Conservation (phyloP, 2,888 invertebrate species). For the Caenorhabditis sp. region DNA sequence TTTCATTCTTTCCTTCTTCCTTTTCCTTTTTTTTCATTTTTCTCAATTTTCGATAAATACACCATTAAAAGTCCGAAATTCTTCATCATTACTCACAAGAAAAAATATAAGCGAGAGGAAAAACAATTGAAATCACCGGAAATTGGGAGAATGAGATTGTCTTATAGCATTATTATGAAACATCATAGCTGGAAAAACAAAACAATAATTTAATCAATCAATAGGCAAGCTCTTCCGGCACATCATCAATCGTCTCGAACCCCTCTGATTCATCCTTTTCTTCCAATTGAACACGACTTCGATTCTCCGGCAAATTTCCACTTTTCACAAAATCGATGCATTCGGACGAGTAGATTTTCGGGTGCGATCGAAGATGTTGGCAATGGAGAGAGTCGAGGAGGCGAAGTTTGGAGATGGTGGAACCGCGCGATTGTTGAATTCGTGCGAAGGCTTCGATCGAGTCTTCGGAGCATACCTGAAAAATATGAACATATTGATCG, state of each 20-base stretch:
- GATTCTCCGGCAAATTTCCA: slow-evolving; percentile 30
- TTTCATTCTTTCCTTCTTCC: too few species aligned
- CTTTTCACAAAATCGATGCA: slow-evolving; percentile 46
- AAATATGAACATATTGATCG: too few species aligned
- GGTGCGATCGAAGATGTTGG: slow-evolving; percentile 77
- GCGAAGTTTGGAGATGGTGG: slow-evolving; percentile 31
- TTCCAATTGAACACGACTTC: slow-evolving; percentile 35
- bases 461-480: slow-evolving; percentile 42
- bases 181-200: too few species aligned
- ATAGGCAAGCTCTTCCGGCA: slow-evolving; percentile 38
- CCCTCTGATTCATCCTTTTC: slow-evolving; percentile 2
- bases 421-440: slow-evolving; percentile 32
- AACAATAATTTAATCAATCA: neutral
- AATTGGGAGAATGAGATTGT: too few species aligned
- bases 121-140: too few species aligned
- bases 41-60: too few species aligned
- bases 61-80: too few species aligned
- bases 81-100: too few species aligned
- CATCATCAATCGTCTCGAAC: slow-evolving; percentile 7
- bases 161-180: too few species aligned
- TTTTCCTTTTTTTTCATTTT: too few species aligned
- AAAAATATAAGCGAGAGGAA: too few species aligned
- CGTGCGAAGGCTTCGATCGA: slow-evolving; percentile 46
- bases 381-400: slow-evolving; percentile 81
- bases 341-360: slow-evolving; percentile 68